Evolutionary conservation across 2,888 invertebrate genomes (phyloP).

Genomic region (Neocrepidodera transversa): DNA sequence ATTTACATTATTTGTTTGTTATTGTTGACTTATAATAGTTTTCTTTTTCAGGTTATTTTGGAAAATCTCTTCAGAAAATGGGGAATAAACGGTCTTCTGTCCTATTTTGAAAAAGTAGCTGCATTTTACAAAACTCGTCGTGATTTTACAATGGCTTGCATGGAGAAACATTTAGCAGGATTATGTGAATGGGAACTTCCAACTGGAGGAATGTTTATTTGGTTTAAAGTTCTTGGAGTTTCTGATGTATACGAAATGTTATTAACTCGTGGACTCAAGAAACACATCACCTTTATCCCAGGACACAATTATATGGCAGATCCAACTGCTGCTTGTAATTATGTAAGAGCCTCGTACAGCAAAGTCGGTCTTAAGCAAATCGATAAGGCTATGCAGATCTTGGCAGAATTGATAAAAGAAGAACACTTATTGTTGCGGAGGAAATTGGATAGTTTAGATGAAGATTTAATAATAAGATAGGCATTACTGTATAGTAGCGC

Average conservation of each 20-base stretch:
- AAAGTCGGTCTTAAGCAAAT: conserved; percentile 71
- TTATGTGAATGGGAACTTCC: conserved; percentile 73
- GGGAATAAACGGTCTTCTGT: conserved; percentile 67
- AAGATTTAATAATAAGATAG: conserved; percentile 45
- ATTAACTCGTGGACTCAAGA: conserved; percentile 70
- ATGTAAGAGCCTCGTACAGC: conserved; percentile 76
- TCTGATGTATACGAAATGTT: conserved; percentile 78
- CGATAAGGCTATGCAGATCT: conserved; percentile 66
- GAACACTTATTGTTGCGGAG: conserved; percentile 62
- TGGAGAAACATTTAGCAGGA: conserved; percentile 67
- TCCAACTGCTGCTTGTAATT: conserved; percentile 68
- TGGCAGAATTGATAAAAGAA: conserved; percentile 68
- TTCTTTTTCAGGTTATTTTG: conserved; percentile 63
- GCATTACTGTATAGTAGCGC: conserved; percentile 18
- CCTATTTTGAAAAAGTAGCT: conserved; percentile 67
- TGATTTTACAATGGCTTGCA: conserved; percentile 67
- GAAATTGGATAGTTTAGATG: conserved; percentile 55
- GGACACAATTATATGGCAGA: conserved; percentile 77
- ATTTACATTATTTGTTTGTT: no score
- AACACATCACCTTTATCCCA: conserved; percentile 75
- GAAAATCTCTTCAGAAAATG: conserved; percentile 65
- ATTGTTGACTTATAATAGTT: conserved; percentile 19
- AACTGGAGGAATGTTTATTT: conserved; percentile 79
- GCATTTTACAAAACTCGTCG: conserved; percentile 70
- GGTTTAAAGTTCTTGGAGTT: conserved; percentile 74